Evolutionary conservation across 2,113 vertebrate species (phyloP).

Genomic region (Ciconia boyciana): DNA sequence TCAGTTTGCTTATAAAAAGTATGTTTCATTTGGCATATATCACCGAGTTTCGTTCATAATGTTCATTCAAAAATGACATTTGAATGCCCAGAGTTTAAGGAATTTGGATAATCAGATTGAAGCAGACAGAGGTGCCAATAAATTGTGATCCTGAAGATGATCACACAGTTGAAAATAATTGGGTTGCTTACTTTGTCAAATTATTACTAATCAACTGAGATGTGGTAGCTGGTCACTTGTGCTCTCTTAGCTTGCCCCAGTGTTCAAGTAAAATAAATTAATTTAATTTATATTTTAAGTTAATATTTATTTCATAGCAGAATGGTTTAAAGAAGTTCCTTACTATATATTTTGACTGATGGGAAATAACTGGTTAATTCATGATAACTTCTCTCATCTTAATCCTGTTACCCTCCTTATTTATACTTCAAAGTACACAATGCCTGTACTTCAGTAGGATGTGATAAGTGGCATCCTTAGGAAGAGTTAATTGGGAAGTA

Average conservation of each 20-base stretch:
- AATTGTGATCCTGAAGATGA: neutral
- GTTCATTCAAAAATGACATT: neutral
- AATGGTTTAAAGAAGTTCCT: neutral
- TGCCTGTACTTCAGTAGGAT: neutral
- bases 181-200: neutral
- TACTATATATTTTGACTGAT: neutral
- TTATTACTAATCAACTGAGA: neutral
- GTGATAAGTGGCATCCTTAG: neutral
- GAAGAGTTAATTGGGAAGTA: neutral
- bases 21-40: neutral
- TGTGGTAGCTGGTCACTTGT: neutral
- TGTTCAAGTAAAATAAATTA: neutral
- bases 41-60: rapidly evolving
- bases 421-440: neutral
- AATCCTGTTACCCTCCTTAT: neutral
- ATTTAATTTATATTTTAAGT: neutral
- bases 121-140: neutral
- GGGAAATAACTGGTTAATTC: neutral
- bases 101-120: neutral
- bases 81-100: neutral
- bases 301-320: neutral
- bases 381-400: neutral
- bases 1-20: neutral
- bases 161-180: neutral
- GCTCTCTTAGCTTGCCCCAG: neutral